Conservation (phyloP, 2,797 vertebrate species). For the Echeneis naucrates region DNA sequence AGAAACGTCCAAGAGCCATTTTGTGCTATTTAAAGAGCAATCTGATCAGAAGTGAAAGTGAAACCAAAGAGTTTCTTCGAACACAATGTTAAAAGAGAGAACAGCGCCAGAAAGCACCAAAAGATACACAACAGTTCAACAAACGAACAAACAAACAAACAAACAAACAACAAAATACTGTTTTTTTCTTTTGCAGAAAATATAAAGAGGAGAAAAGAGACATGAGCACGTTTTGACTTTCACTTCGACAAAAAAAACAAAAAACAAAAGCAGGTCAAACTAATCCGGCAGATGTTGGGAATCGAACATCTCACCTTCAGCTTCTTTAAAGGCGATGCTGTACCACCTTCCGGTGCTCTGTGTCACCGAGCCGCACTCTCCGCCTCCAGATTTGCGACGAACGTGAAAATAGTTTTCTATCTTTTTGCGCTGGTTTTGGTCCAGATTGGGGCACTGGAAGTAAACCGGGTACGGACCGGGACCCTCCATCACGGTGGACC, state of each 20-base stretch:
- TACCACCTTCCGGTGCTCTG: too few species aligned
- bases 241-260: too few species aligned
- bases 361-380: conserved; percentile 57
- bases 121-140: too few species aligned
- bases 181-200: too few species aligned
- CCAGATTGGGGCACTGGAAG: conserved; percentile 52
- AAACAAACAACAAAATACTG: too few species aligned
- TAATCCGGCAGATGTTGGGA: background rate
- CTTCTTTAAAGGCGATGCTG: conserved; percentile 57
- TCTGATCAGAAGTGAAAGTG: conserved; percentile 8
- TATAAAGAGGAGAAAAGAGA: too few species aligned
- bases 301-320: conserved; percentile 42
- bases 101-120: too few species aligned
- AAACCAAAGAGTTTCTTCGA: background rate
- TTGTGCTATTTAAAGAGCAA: too few species aligned
- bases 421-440: conserved; percentile 29
- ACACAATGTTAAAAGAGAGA: too few species aligned
- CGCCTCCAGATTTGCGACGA: conserved; percentile 69
- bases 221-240: conserved; percentile 19
- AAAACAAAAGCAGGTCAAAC: too few species aligned
- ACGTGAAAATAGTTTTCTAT: conserved; percentile 57
- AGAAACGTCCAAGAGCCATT: background rate
- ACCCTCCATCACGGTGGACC: conserved; percentile 60
- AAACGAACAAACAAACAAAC: background rate
- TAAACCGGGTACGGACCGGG: conserved; percentile 33